Percentiles rank a stretch among this genome's conserved stretches.
Conservation (phyloP, 64 coral and sea anemone species). For the Astreopora myriophthalma region DNA sequence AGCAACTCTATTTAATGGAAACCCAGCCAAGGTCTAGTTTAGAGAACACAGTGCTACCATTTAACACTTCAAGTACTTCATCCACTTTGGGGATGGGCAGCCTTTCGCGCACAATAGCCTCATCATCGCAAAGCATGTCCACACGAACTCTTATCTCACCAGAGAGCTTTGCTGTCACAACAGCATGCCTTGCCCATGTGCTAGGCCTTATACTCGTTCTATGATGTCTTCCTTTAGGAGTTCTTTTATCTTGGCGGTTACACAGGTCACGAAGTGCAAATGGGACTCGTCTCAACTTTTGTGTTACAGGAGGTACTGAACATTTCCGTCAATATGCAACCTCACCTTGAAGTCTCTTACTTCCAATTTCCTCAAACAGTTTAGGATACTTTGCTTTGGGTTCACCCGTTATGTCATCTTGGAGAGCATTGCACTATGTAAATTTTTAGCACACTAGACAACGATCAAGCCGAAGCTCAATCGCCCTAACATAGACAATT, state of each 20-base stretch:
- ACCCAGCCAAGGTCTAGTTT: background rate
- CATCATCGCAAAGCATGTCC: background rate
- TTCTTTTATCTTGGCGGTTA: background rate
- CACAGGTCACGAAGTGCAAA: background rate
- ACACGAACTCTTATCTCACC: background rate
- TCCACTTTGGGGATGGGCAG: background rate
- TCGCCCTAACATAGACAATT: too few species aligned
- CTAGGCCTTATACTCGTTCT: background rate
- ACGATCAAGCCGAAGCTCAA: too few species aligned
- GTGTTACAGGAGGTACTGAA: background rate
- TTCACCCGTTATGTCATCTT: background rate
- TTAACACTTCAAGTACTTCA: background rate
- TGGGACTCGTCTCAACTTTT: background rate
- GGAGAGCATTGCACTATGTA: background rate
- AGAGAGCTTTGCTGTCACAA: background rate
- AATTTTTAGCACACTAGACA: too few species aligned
- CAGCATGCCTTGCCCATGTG: background rate
- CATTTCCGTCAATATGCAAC: background rate
- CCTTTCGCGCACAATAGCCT: background rate
- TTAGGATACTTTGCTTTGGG: background rate
- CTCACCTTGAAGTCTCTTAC: background rate
- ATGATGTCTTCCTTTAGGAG: background rate
- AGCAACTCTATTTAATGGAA: background rate
- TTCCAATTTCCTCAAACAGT: background rate
- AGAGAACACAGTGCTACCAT: background rate